Percentiles rank a stretch among this genome's conserved stretches.
phyloP scores from a whole-genome alignment of 2,888 invertebrate species.

The Geotrupes spiniger region DNA sequence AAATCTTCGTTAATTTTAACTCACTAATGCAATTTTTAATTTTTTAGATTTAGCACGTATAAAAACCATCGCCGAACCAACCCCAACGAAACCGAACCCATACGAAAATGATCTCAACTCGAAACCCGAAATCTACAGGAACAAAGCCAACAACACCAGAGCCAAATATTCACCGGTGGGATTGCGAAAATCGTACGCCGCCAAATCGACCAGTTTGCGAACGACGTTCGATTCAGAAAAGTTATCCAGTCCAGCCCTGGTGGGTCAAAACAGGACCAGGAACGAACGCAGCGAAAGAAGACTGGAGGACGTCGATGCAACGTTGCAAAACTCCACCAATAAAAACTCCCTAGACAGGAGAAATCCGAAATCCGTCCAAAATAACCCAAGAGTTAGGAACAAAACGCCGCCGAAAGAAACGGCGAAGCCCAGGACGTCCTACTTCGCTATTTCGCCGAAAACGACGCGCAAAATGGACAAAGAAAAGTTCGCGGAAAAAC shows the following conservation, averaged over 20 bases:
- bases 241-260: slow-evolving; percentile 41
- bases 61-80: slow-evolving; percentile 9
- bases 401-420: slow-evolving; percentile 22
- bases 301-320: slow-evolving; percentile 2
- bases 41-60: slow-evolving; percentile 17
- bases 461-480: slow-evolving; percentile 26
- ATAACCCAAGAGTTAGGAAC: slow-evolving; percentile 21
- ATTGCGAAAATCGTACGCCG: slow-evolving; percentile 31
- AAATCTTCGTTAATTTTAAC: too few relatives aligned
- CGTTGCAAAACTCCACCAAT: not conserved
- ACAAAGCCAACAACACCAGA: slow-evolving; percentile 20
- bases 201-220: slow-evolving; percentile 31
- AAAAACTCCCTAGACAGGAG: slow-evolving; percentile 13
- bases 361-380: slow-evolving; percentile 6
- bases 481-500: slow-evolving; percentile 37
- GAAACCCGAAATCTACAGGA: slow-evolving; percentile 2
- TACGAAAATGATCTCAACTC: slow-evolving; percentile 5
- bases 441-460: slow-evolving; percentile 43
- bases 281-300: slow-evolving; percentile 10
- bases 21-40: too few relatives aligned
- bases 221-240: slow-evolving; percentile 29
- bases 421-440: slow-evolving; percentile 37
- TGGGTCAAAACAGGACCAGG: slow-evolving; percentile 16
- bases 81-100: not conserved
- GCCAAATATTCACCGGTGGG: slow-evolving; percentile 35